Evolutionary conservation across 1,140 invertebrate genomes (phyloP).

Genomic region (Bombus balteatus): DNA sequence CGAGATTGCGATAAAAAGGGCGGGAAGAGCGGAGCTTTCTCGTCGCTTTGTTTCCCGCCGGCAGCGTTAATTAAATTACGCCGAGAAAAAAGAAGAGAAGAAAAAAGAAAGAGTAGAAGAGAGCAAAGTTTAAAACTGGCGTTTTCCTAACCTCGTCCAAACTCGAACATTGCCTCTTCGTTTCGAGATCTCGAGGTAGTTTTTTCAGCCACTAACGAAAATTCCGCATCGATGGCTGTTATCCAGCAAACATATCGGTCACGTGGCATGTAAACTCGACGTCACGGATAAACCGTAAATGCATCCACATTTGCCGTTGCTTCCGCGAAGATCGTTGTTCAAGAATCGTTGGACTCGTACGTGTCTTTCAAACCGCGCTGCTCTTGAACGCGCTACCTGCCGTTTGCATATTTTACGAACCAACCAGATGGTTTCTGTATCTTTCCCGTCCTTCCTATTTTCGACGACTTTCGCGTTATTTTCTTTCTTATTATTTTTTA

Average conservation of each 20-base stretch:
- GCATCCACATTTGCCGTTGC: not conserved
- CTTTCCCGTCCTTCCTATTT: not conserved
- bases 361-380: not conserved
- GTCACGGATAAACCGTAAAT: not conserved
- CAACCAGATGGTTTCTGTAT: not conserved
- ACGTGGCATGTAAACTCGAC: not conserved
- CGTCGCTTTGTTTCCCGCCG: conserved; percentile 45
- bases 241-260: not conserved
- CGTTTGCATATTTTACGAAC: not conserved
- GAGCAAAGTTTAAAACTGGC: conserved; percentile 33
- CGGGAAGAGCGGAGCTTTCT: not conserved
- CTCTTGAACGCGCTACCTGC: not conserved
- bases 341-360: not conserved
- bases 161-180: not conserved
- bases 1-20: conserved; percentile 6
- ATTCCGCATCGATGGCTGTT: not conserved
- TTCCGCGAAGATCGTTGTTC: not conserved
- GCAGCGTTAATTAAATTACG: conserved; percentile 64
- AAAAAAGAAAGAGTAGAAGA: not conserved
- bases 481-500: not conserved
- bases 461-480: not conserved
- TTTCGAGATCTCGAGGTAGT: not conserved
- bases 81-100: not conserved
- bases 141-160: not conserved
- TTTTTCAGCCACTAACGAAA: not conserved